These are phyloP conservation scores for Gambusia yucatana DNA, from an alignment of 2,797 vertebrate species.

Conservation along the genomic window DNA sequence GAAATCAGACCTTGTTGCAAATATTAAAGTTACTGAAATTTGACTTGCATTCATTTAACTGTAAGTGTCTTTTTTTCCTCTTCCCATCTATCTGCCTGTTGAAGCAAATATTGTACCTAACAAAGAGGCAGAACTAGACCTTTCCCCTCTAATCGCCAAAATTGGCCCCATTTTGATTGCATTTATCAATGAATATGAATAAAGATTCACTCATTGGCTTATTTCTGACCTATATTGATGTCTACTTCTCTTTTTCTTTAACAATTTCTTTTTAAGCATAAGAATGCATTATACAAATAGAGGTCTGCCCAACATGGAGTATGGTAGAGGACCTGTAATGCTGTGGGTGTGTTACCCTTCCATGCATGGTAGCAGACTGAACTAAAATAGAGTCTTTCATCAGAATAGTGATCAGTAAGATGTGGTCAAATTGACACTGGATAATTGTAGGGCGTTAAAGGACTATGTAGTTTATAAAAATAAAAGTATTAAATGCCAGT, in stretches of 20 bases:
- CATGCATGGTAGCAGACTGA: not conserved
- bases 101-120: not conserved
- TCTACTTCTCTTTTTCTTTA: not conserved
- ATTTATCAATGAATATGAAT: not conserved
- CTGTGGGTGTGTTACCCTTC: not conserved
- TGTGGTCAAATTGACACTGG: not conserved
- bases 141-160: not conserved
- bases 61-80: not conserved
- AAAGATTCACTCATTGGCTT: not conserved
- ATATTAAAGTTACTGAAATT: not conserved
- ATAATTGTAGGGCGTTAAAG: too few species aligned
- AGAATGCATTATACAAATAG: not conserved
- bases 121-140: not conserved
- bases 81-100: not conserved
- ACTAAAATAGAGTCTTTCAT: not conserved
- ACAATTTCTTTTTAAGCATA: not conserved
- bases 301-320: not conserved
- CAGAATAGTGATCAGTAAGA: not conserved
- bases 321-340: not conserved
- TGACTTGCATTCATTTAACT: not conserved
- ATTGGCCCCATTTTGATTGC: not conserved
- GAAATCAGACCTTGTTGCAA: not conserved
- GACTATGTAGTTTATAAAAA: too few species aligned
- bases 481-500: too few species aligned
- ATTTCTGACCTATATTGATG: not conserved